Evolutionary conservation across 2,888 invertebrate species (phyloP), one percentile per base, ranked within the genome.

Genomic region (Argyresthia goedartella): DNA sequence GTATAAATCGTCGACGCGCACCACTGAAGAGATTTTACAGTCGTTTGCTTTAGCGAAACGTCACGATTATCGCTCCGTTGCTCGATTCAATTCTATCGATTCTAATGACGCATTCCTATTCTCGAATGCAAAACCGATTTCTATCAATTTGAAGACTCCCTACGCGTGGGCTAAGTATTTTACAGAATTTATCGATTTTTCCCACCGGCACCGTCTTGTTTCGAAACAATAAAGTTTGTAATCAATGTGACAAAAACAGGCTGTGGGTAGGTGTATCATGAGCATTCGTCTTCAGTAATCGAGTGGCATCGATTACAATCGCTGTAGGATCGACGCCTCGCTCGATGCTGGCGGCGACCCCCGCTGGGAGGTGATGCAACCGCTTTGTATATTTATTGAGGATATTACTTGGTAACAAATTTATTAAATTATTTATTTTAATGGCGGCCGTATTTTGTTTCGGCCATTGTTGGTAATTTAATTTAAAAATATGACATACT

Each of bases 251-350:
- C 25, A 25, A 25, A 25, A 25, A 25, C 25, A 25, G 25, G 25
- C 25, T 25, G 25, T 25, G 2, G 25, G 25, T 25, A 25, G 25
- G 6, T 35, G 48, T 9, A 49, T 67, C 70, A 72, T 78, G 73
- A 76, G 77, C 73, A 73, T 65, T 62, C 62, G 64, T 58, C 66
- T 60, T 25, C 63, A 63, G 63, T 60, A 64, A 63, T 49, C 39
- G 48, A 63, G 36, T 53, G 54, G 68, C 74, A 76, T 81, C 76
- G 80, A 77, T 79, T 75, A 72, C 80, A 67, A 73, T 76, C 73
- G 60, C 52, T 13, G 33, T 10, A 4, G 42, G 54, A 57, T 67
- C 71, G 66, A 33, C 39, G 25, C 25, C 25, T 25, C 25, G 6
- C 25, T 25, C 25, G 25, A 25, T 25, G 3, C 39, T n/a, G 39